Evolutionary conservation across 2,797 vertebrate genomes (phyloP), one percentile per base, ranked within the genome.

Genomic region (Tragopan temminckii): DNA sequence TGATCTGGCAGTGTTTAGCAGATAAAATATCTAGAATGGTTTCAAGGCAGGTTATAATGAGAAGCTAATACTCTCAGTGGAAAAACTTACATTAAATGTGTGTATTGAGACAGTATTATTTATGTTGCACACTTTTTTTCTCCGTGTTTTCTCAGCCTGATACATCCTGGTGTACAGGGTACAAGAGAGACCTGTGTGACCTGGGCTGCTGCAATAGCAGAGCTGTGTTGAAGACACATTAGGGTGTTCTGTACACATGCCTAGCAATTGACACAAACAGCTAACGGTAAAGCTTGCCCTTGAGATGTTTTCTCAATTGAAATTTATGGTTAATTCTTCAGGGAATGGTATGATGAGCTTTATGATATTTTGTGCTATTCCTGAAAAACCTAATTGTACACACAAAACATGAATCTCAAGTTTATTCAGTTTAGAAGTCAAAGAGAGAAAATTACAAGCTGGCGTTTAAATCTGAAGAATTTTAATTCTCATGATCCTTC

Each of bases 131-230:
- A 1, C 24, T 18, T 0, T 35, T 35, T 52, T 21, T 36, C 64
- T 48, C 5, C 0, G 7, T 40, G 13, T 4, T 62, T 27, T n/a
- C 45, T 64, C 42, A 21, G 38, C 23, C 64, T 53, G 19, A 8
- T 29, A 35, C 48, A 33, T 29, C 0, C 0, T 1, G 14, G 7
- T 25, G 21, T n/a, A 29, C 0, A 3, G 45, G 9, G 11, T 42
- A 23, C 31, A 5, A 13, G 1, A 42, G 19, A 55, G 16, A 18
- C 1, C 0, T 4, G 35, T 55, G n/a, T 20, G 50, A 21, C 0
- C 0, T 14, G 43, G 6, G 52, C 19, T 66, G 40, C 57, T 80
- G n/a, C 55, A 36, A 1, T 24, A 48, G 8, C n/a, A 68, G 43
- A 35, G 43, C 5, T 5, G 19, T 3, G 25, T 33, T 58, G 36